A percentile compares a stretch with the other conserved stretches of the same genome.
Conservation (phyloP, 2,113 vertebrate genomes). For the Actinemys pallida region DNA sequence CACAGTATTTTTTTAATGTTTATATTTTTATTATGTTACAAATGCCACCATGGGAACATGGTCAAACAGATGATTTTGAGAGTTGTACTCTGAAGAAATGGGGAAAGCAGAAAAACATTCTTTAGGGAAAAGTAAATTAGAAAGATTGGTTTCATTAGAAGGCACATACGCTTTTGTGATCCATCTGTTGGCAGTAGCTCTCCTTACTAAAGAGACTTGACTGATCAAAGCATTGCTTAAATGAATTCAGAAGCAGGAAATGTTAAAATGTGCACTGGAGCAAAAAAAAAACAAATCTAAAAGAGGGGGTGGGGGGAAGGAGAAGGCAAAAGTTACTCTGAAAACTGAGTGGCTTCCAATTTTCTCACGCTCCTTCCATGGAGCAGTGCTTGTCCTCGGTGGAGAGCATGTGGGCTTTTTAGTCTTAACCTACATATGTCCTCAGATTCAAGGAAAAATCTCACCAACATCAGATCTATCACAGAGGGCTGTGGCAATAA, state of each 20-base stretch:
- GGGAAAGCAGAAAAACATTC: constrained; percentile 64
- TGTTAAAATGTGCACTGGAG: constrained; percentile 31
- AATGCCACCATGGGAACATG: constrained; percentile 54
- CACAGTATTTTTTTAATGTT: constrained; percentile 56
- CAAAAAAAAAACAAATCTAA: background rate
- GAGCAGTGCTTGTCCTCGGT: background rate
- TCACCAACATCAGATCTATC: background rate
- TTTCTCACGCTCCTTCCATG: background rate
- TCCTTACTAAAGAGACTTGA: constrained; percentile 51
- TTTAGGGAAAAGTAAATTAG: constrained; percentile 73
- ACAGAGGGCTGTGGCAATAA: background rate
- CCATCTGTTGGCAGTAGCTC: constrained; percentile 66
- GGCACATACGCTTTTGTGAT: constrained; percentile 64
- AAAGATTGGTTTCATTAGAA: constrained; percentile 72
- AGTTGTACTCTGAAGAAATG: constrained; percentile 41
- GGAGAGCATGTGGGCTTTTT: background rate
- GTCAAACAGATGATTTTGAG: constrained; percentile 73
- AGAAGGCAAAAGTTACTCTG: background rate
- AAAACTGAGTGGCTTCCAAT: background rate
- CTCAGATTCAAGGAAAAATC: background rate
- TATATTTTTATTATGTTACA: constrained; percentile 67
- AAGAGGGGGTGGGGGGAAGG: background rate
- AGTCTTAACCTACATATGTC: background rate
- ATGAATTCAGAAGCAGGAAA: constrained; percentile 51
- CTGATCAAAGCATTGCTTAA: constrained; percentile 49